phyloP scores from a whole-genome alignment of 2,113 vertebrate genomes.

The Paramormyrops kingsleyae region DNA sequence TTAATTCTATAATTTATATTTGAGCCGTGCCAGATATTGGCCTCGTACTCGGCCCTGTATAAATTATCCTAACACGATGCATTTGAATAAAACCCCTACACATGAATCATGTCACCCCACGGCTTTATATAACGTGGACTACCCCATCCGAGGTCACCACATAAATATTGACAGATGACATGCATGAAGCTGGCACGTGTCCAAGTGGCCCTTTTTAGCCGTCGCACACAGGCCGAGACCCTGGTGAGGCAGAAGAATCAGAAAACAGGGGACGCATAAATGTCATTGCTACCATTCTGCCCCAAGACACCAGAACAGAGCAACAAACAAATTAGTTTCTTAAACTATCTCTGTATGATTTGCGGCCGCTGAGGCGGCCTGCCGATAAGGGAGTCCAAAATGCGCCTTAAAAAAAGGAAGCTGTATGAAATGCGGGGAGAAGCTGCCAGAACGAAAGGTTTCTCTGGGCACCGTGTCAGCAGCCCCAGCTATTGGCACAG shows the following conservation, averaged over 20 bases:
- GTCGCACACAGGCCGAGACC: neutral
- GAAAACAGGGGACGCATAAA: slow-evolving; percentile 5
- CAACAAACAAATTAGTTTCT: slow-evolving; percentile 20
- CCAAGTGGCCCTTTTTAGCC: neutral
- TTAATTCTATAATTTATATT: neutral
- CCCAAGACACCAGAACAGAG: slow-evolving; percentile 7
- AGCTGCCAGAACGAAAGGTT: slow-evolving; percentile 5
- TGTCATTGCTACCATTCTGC: slow-evolving; percentile 21
- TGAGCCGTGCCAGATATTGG: neutral
- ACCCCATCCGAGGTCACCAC: neutral
- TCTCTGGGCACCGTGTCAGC: slow-evolving; percentile 12
- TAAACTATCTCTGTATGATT: slow-evolving; percentile 7
- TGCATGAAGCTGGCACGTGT: neutral
- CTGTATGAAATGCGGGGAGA: neutral
- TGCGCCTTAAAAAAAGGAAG: slow-evolving; percentile 5
- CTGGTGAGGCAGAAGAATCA: neutral
- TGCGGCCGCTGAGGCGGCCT: neutral
- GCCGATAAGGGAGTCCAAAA: slow-evolving; percentile 17
- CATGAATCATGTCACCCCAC: neutral
- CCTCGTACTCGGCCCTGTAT: neutral
- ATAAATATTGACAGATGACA: slow-evolving; percentile 21
- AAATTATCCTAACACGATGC: neutral
- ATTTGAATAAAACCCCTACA: neutral
- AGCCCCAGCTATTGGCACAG: neutral
- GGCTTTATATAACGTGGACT: slow-evolving; percentile 1